Evolutionary conservation across 2,113 vertebrate genomes (phyloP), one percentile per base, ranked within the genome.

Genomic region (Hemicordylus capensis): DNA sequence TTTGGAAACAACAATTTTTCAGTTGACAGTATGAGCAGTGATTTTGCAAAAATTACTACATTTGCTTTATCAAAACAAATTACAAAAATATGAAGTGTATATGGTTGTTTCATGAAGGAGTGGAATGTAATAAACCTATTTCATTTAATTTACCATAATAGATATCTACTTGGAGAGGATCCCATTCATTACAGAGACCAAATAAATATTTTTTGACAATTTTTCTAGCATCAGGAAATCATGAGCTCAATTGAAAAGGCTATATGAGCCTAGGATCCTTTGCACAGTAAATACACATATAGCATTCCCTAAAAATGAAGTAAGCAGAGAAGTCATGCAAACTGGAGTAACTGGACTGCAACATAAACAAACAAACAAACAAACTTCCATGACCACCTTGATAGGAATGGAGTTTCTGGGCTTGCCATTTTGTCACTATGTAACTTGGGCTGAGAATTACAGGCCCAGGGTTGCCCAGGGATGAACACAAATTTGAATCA

Each of bases 41-140:
- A 61, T 42, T 59, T 28, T 26, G 19, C 15, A 26, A 84, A 39
- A 91, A n/a, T 24, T 0, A 26, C 46, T 46, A 26, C 39, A 44
- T n/a, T 2, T 69, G 7, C 66, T 10, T 70, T 46, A 42, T 73
- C 31, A 39, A 61, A 63, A 51, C 39, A 59, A 31, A 26, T 26
- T 67, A 19, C 15, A 59, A 34, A 58, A 42, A 59, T 44, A 44
- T 42, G 42, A 59, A 10, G 37, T 61, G 26, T 1, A 78, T 61
- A 5, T 61, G 61, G 3, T 28, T 28, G 67, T 66, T 66, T 78
- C 0, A 2, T 0, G 0, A 84, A 2, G n/a, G 56, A 42, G 1
- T 1, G 54, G 34, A 3, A 19, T 73, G 61, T 58, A n/a, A n/a
- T 7, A 44, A 74, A 54, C 75, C 20, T 37, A 34, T 67, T n/a